These are phyloP conservation scores for Corythoichthys haematopterus DNA, from an alignment of 2,113 vertebrate genomes.

Conservation along the genomic window DNA sequence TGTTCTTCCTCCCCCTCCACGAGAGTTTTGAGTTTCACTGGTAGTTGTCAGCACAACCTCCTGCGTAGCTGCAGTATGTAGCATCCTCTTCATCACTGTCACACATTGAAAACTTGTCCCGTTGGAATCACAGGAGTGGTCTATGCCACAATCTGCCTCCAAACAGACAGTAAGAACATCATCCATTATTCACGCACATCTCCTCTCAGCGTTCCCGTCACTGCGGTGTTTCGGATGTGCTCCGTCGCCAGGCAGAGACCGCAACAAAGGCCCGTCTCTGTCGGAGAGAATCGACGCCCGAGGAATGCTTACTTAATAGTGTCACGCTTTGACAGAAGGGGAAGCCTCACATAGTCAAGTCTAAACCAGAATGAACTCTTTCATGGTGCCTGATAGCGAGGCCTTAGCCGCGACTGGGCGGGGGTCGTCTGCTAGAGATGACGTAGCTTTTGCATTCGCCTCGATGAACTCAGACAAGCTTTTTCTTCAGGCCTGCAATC, in stretches of 20 bases:
- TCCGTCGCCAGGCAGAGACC: slow-evolving; percentile 60
- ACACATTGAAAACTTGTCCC: slow-evolving; percentile 4
- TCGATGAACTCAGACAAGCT: slow-evolving; percentile 23
- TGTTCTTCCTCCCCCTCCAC: slow-evolving; percentile 6
- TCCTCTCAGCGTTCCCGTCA: slow-evolving; percentile 35
- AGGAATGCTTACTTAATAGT: slow-evolving; percentile 63
- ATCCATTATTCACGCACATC: slow-evolving; percentile 19
- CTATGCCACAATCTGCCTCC: not conserved
- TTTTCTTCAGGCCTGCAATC: slow-evolving; percentile 2
- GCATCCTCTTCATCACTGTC: slow-evolving; percentile 18
- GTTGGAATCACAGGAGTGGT: not conserved
- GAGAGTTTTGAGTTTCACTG: slow-evolving; percentile 48
- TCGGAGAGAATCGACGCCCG: slow-evolving; percentile 41
- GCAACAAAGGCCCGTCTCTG: slow-evolving; percentile 63
- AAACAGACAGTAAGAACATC: not conserved
- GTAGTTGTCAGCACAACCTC: slow-evolving; percentile 46
- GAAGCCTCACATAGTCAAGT: slow-evolving; percentile 38
- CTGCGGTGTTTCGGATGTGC: slow-evolving; percentile 55
- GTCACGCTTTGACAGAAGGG: slow-evolving; percentile 39
- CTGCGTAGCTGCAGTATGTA: slow-evolving; percentile 19
- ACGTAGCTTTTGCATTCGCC: slow-evolving; percentile 20
- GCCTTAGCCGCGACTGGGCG: not conserved
- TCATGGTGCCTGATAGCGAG: slow-evolving; percentile 1
- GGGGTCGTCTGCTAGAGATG: slow-evolving; percentile 31
- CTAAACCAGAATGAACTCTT: slow-evolving; percentile 32